A percentile compares a stretch with the other conserved stretches of the same genome.
phyloP scores from a whole-genome alignment of 2,113 vertebrate species.

The Benitochromis conjunctus region DNA sequence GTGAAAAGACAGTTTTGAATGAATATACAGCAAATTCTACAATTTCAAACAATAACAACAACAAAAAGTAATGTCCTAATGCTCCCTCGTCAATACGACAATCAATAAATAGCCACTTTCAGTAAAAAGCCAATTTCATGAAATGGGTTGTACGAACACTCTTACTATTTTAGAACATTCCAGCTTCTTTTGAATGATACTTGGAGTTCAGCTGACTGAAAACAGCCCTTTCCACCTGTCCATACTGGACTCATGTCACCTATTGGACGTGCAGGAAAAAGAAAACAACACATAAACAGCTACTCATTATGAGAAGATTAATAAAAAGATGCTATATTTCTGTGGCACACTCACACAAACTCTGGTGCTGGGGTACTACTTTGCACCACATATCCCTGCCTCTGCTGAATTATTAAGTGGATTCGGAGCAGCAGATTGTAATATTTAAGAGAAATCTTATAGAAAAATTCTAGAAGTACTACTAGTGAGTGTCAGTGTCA shows the following conservation, averaged over 20 bases:
- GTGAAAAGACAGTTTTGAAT: neutral
- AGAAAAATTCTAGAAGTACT: neutral
- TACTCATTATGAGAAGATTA: neutral
- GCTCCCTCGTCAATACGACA: neutral
- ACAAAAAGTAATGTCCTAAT: neutral
- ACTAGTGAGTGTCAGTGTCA: neutral
- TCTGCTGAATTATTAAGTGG: neutral
- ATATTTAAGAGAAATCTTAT: neutral
- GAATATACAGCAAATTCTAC: neutral
- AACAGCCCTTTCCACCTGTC: conserved; percentile 31
- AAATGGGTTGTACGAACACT: neutral
- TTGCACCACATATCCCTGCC: neutral
- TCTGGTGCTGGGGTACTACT: neutral
- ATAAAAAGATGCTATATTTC: neutral
- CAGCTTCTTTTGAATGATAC: neutral
- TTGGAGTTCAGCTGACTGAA: conserved; percentile 20
- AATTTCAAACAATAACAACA: neutral
- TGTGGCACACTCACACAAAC: neutral
- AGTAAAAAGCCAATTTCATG: neutral
- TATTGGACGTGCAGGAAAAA: neutral
- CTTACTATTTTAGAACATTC: neutral
- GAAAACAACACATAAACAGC: neutral
- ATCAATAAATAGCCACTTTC: neutral
- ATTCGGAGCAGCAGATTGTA: neutral
- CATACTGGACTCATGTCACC: neutral